Base-by-base conservation (phyloP, 2,113 vertebrate genomes). In the Sarotherodon lohbergeri region DNA sequence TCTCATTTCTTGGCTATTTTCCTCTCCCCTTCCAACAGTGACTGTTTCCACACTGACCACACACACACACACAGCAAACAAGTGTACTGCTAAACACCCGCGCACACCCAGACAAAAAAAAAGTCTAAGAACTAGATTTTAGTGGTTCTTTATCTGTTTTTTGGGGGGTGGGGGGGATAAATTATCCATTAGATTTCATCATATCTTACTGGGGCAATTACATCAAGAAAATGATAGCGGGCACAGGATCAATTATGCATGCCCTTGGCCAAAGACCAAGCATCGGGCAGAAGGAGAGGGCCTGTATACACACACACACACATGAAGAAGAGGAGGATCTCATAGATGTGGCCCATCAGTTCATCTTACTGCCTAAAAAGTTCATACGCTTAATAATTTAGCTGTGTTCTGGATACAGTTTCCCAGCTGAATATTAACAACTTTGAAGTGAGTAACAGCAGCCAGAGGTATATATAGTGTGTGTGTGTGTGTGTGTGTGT, bases 371-470 rank as follows among this genome's bases (percentile, higher is more conserved):
- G 97, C 97, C 96, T 97, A 99, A 99, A 99, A 99, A 99, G 98
- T 99, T 99, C 98, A 98, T 98, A 97, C 97, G 96, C 98, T 99
- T 98, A 99, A 99, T 99, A 98, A 99, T 99, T 99, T 98, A 99
- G 98, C 97, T 98, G 98, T 97, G 97, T 97, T 98, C 97, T 98
- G 98, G 98, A 99, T 99, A 98, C 97, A 97, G 98, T 99, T 99
- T 98, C 98, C 97, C 97, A 97, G 97, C 96, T 98, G 98, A 99
- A 99, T 99, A 99, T 99, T 98, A 99, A 99, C 97, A 98, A 98
- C 98, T 99, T 98, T 98, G 97, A 97, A 97, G 97, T 97, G 93
- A 95, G 97, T 96, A 98, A 90, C 91, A 97, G 97, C 97, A 97
- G 97, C 94, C 90, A 97, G 96, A 97, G 97, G 93, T 94, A 91